Conservation (phyloP, 1,140 invertebrate species). For the Armadillidium nasatum region DNA sequence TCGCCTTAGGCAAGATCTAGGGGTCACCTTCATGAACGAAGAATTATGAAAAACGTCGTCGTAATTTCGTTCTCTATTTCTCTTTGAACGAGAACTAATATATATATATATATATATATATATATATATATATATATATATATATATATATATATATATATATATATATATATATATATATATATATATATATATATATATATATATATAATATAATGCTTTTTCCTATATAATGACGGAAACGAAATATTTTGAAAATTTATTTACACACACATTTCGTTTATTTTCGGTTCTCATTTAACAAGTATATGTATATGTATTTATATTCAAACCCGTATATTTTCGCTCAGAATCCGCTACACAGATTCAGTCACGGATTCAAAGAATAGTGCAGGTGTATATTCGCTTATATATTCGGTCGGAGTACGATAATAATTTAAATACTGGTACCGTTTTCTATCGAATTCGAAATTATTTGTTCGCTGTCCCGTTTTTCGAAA, state of each 20-base stretch:
- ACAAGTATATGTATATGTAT: no score
- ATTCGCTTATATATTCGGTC: background rate
- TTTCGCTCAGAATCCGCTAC: background rate
- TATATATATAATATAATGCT: background rate
- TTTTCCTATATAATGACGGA: background rate
- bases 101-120: background rate
- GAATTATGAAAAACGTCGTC: background rate
- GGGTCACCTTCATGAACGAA: background rate
- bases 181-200: background rate
- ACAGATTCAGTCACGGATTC: background rate
- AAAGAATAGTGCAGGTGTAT: background rate
- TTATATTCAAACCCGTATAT: background rate
- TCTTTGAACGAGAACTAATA: background rate
- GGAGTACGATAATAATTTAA: background rate
- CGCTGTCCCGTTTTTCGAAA: background rate
- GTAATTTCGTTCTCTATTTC: no score
- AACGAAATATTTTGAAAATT: no score
- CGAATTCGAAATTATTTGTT: background rate
- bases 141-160: background rate
- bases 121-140: background rate
- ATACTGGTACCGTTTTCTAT: background rate
- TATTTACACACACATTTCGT: no score
- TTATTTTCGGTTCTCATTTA: no score
- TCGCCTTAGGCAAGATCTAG: background rate
- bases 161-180: background rate